These are phyloP conservation scores for Antennarius striatus DNA, from an alignment of 2,113 vertebrate genomes.

Conservation along the genomic window DNA sequence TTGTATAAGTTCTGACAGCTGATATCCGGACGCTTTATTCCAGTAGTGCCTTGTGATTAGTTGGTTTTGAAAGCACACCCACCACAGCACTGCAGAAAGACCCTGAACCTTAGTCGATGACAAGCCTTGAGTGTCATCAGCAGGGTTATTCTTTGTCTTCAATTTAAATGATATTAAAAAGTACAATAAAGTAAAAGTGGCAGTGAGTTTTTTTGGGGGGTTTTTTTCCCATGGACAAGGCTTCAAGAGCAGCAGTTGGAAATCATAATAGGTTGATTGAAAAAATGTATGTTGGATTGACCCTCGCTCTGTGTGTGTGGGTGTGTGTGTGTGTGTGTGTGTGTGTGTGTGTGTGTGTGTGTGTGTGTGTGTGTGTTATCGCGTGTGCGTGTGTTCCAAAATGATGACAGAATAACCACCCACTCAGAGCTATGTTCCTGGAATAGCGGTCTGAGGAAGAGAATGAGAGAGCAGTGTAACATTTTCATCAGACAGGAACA, in stretches of 20 bases:
- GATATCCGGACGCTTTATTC: background rate
- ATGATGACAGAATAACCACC: constrained; percentile 72
- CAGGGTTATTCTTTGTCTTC: constrained; percentile 26
- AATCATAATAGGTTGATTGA: constrained; percentile 23
- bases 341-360: background rate
- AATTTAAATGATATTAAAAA: constrained; percentile 42
- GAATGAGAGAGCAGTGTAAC: constrained; percentile 69
- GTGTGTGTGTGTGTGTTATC: constrained; percentile 13
- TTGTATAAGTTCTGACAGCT: constrained; percentile 11
- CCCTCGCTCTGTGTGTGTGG: constrained; percentile 6
- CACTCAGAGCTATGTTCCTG: constrained; percentile 62
- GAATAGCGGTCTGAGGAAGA: constrained; percentile 57
- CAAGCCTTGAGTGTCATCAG: constrained; percentile 22
- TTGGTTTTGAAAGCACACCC: constrained; percentile 27
- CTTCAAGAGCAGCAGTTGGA: constrained; percentile 50
- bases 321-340: background rate
- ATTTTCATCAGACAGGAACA: constrained; percentile 77
- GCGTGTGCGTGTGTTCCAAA: constrained; percentile 43
- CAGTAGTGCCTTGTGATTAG: background rate
- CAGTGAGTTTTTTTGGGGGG: constrained; percentile 32
- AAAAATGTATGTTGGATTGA: constrained; percentile 41
- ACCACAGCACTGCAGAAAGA: constrained; percentile 29
- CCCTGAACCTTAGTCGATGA: background rate
- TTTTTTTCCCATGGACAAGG: background rate
- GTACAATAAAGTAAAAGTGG: constrained; percentile 25